Evolutionary conservation across 2,888 invertebrate species (phyloP), one percentile per base, ranked within the genome.

Genomic region (Euphydryas editha): DNA sequence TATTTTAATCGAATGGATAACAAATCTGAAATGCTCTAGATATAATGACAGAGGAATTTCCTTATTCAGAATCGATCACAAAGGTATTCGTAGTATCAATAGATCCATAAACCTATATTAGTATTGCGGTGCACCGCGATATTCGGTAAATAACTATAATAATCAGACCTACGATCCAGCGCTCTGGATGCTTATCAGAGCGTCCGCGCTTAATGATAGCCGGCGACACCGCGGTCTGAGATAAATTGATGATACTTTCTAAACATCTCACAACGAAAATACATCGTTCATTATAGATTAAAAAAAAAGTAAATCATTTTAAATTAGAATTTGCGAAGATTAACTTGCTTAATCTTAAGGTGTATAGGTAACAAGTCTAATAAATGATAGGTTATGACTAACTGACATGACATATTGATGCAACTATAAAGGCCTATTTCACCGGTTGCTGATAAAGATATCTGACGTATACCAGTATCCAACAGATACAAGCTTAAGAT

Each of bases 131-230:
- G 65, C 46, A 68, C 74, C 69, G 51, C 66, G 70, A 72, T 70
- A 74, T 76, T 78, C 62, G 77, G 75, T 72, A 73, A 75, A 77
- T 74, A 68, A 73, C 74, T 69, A 72, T 76, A 69, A 68, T 67
- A 68, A 68, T 67, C 69, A 68, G 72, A 69, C 70, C 62, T 47
- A 66, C 68, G 67, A 67, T 68, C 68, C 61, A 72, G 18, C 72
- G 78, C 69, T 69, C 78, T 72, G 71, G 72, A 74, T 76, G 74
- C 70, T 78, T 78, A 78, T 76, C 75, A 78, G 78, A 78, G 76
- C 78, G 72, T 73, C 71, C 72, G 68, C 55, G 58, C 20, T 65
- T 70, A 70, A 70, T 70, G 68, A 67, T 68, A 65, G 64, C 51
- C 46, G 42, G 63, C 65, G 69, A 69, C 66, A 67, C 67, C 62